A percentile compares a stretch with the other conserved stretches of the same genome.
phyloP scores from a whole-genome alignment of 2,797 vertebrate species.

The Meda fulgida region DNA sequence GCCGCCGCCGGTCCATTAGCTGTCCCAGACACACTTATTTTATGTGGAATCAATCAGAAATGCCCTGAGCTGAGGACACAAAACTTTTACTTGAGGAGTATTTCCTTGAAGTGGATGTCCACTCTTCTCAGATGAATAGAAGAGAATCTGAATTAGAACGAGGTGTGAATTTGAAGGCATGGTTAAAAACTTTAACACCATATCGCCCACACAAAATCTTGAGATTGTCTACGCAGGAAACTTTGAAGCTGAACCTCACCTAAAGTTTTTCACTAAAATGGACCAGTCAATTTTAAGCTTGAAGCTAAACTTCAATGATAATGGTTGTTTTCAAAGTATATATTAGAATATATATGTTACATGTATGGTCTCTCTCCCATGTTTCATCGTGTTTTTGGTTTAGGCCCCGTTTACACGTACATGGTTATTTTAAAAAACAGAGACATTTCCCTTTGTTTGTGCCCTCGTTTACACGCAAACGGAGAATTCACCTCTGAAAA shows the following conservation, averaged over 20 bases:
- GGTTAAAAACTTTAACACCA: neutral
- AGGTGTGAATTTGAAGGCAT: neutral
- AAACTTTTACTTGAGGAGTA: neutral
- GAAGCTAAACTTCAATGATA: neutral
- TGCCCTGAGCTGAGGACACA: neutral
- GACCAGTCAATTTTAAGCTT: neutral
- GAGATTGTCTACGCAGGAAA: neutral
- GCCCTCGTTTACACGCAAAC: too few species aligned
- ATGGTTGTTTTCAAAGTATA: neutral
- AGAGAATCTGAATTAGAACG: neutral
- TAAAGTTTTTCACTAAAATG: neutral
- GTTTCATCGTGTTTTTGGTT: too few species aligned
- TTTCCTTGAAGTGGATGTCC: neutral
- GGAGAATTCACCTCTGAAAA: too few species aligned
- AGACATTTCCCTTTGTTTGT: too few species aligned
- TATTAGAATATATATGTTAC: too few species aligned
- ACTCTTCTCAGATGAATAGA: neutral
- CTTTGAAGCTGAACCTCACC: neutral
- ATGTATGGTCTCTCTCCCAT: too few species aligned
- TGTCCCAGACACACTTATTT: slow-evolving; percentile 1
- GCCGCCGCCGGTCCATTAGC: neutral
- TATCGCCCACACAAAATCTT: neutral
- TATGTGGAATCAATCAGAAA: slow-evolving; percentile 4
- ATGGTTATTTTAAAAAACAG: too few species aligned
- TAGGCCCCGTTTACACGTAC: too few species aligned